phyloP scores from a whole-genome alignment of 2,888 invertebrate genomes.

The Nomada flava region DNA sequence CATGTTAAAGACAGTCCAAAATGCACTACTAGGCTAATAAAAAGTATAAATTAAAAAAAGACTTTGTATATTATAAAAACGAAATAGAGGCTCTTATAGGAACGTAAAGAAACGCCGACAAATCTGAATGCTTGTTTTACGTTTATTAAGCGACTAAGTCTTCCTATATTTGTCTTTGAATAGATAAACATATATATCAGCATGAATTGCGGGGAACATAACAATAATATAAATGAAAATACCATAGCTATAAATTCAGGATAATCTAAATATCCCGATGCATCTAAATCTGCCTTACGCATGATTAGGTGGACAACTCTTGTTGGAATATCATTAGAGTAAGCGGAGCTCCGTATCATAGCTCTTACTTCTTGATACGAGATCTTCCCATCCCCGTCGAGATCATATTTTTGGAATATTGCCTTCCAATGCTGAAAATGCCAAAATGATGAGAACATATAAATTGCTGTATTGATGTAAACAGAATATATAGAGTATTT shows the following conservation, averaged over 20 bases:
- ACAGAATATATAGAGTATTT: neutral
- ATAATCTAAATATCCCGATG: constrained; percentile 89
- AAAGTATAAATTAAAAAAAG: neutral
- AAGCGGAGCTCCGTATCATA: constrained; percentile 87
- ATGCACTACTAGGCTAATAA: neutral
- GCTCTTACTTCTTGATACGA: constrained; percentile 88
- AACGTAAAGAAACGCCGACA: too few species aligned
- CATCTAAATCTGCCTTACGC: constrained; percentile 87
- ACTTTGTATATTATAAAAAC: neutral
- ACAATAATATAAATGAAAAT: constrained; percentile 78
- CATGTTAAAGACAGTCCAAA: too few species aligned
- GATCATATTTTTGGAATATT: constrained; percentile 87
- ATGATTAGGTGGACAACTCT: constrained; percentile 89
- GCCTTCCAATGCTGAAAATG: constrained; percentile 81
- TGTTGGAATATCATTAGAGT: constrained; percentile 89
- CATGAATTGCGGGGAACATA: constrained; percentile 65
- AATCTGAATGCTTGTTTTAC: too few species aligned
- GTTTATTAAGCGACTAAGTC: too few species aligned
- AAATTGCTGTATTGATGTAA: too few species aligned
- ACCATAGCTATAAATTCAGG: constrained; percentile 91
- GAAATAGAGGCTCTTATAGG: neutral
- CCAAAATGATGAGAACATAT: constrained; percentile 29
- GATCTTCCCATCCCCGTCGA: constrained; percentile 89
- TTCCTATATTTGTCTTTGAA: too few species aligned
- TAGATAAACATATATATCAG: too few species aligned